phyloP scores from a whole-genome alignment of 2,113 vertebrate species.

The Microcebus tavaratra region DNA sequence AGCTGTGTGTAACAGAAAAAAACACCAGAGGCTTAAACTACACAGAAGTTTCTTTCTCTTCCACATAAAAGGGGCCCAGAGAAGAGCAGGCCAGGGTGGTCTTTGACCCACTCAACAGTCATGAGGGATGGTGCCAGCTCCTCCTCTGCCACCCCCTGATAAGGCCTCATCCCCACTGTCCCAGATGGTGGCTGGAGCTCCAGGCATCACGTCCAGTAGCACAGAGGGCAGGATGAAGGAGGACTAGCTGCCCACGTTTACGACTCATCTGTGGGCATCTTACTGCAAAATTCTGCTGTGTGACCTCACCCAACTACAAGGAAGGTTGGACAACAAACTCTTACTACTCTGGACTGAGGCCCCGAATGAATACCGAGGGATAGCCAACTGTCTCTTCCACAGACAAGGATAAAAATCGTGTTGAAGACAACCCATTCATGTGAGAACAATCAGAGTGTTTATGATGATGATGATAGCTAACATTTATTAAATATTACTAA shows the following conservation, averaged over 20 bases:
- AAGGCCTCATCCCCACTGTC: neutral
- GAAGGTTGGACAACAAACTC: neutral
- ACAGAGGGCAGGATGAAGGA: neutral
- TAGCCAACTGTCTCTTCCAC: neutral
- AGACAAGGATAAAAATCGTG: neutral
- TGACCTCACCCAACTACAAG: neutral
- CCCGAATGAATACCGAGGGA: neutral
- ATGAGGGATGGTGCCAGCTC: neutral
- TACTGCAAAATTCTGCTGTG: neutral
- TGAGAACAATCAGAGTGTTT: neutral
- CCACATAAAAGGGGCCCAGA: neutral
- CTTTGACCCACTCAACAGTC: neutral
- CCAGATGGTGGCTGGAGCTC: neutral
- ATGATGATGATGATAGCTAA: neutral
- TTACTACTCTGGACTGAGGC: neutral
- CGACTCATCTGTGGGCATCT: neutral
- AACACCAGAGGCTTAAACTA: neutral
- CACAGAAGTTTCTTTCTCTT: constrained; percentile 22
- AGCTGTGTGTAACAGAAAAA: constrained; percentile 15
- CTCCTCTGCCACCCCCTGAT: neutral
- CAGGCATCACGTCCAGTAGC: neutral
- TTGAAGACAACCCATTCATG: neutral
- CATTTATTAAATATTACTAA: neutral
- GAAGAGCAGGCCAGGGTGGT: neutral
- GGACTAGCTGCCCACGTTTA: neutral